phyloP scores from a whole-genome alignment of 2,797 vertebrate species.

The Anas bahamensis region DNA sequence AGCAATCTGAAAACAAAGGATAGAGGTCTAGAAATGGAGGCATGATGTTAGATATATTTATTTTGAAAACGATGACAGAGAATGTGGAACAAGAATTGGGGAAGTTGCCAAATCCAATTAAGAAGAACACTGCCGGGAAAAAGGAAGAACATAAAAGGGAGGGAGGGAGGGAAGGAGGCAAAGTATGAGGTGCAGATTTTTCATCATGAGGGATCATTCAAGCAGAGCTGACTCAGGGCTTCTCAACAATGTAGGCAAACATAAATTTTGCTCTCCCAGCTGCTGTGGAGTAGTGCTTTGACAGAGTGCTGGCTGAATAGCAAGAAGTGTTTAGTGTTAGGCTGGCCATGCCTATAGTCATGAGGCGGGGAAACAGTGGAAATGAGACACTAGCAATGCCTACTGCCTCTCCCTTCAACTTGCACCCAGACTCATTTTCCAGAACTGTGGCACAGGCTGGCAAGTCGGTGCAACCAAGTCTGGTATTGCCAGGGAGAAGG shows the following conservation, averaged over 20 bases:
- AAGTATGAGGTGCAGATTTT: conserved; percentile 32
- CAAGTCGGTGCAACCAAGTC: background rate
- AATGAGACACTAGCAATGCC: background rate
- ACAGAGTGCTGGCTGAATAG: background rate
- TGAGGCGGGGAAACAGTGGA: background rate
- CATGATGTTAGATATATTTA: background rate
- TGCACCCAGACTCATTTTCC: background rate
- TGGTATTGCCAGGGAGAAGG: background rate
- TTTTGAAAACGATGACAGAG: conserved; percentile 1
- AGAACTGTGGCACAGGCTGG: background rate
- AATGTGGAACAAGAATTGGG: background rate
- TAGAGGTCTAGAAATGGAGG: conserved; percentile 1
- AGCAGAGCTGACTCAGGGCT: conserved; percentile 48
- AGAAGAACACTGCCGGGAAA: background rate
- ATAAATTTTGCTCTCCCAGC: conserved; percentile 39
- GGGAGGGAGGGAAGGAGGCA: background rate
- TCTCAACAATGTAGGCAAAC: conserved; percentile 31
- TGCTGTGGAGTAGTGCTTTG: background rate
- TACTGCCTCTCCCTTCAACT: background rate
- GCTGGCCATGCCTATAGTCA: background rate
- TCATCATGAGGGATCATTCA: conserved; percentile 40
- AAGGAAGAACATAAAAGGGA: background rate
- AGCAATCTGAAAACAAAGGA: background rate
- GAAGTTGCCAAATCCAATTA: conserved; percentile 27
- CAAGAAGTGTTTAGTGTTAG: background rate